These are phyloP conservation scores for Sminthopsis crassicaudata DNA, from an alignment of 2,113 vertebrate genomes.

Conservation along the genomic window DNA sequence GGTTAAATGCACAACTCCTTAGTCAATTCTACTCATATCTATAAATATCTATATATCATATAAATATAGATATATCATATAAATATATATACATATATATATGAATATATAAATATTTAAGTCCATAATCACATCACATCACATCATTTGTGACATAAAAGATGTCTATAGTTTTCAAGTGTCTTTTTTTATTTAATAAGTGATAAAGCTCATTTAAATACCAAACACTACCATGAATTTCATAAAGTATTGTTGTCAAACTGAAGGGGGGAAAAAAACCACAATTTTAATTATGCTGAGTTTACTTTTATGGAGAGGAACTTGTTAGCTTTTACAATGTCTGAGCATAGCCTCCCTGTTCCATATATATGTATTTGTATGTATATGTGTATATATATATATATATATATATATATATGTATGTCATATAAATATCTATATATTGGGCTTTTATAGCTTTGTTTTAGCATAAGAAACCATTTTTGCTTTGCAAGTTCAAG, in stretches of 20 bases:
- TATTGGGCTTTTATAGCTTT: no score
- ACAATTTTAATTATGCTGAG: slow-evolving; percentile 84
- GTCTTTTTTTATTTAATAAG: slow-evolving; percentile 83
- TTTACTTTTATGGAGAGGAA: slow-evolving; percentile 86
- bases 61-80: no score
- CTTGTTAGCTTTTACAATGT: slow-evolving; percentile 81
- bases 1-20: neutral
- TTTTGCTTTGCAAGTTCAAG: no score
- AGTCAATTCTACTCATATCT: neutral
- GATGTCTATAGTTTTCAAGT: slow-evolving; percentile 80
- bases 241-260: slow-evolving; percentile 82
- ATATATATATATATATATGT: neutral
- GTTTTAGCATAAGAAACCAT: no score
- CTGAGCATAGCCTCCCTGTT: slow-evolving; percentile 83
- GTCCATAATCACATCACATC: slow-evolving; percentile 63
- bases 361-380: neutral
- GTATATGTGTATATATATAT: slow-evolving; percentile 43
- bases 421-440: no score
- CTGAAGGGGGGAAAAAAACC: slow-evolving; percentile 86
- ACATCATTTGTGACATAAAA: slow-evolving; percentile 81
- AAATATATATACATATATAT: neutral
- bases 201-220: slow-evolving; percentile 76
- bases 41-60: no score
- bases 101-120: slow-evolving; percentile 45
- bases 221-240: slow-evolving; percentile 83